Evolutionary conservation across 2,888 invertebrate species (phyloP), one percentile per base, ranked within the genome.

Genomic region (Andrena fulva): DNA sequence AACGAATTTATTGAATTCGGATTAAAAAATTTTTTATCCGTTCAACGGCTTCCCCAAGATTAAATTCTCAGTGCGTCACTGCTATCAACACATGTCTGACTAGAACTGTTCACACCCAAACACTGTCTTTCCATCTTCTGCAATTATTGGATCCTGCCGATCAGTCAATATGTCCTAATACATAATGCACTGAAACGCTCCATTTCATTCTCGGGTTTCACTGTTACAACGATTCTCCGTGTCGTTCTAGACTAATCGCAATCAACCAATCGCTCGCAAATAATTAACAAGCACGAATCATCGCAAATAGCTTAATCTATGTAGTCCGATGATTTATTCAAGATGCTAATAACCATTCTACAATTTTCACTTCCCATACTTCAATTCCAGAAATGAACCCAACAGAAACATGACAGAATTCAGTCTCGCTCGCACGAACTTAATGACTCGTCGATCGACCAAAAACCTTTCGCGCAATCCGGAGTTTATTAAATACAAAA

Each of bases 211-310:
- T 10, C 20, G 27, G 10, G 27, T 20, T 20, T 24, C 29, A 4
- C 5, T 2, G 12, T 33, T 59, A 20, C 50, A 27, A 27, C 2
- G 31, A 68, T 7, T 27, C 75, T n/a, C 42, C 1, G 54, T 35
- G 7, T 35, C 54, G 59, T 29, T 50, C 42, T 16, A 6, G 8
- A 29, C 20, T 35, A 50, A 69, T 64, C 63, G 31, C 20, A 54
- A 66, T 71, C 50, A 71, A 62, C 31, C 42, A 33, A 48, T 66
- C 67, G 27, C 8, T 12, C 7, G 10, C 42, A 48, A 67, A 56
- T 80, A 56, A 80, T 72, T 68, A 80, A 56, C 70, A 48, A 10
- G 7, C n/a, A 3, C 16, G 27, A 33, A 71, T 62, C 8, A 24
- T 16, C 20, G 52, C 7, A 42, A 10, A 77, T 54, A 52, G 60